A percentile compares a stretch with the other conserved stretches of the same genome.
These are phyloP conservation scores for Meriones unguiculatus DNA, from an alignment of 2,113 vertebrate genomes.

Conservation along the genomic window DNA sequence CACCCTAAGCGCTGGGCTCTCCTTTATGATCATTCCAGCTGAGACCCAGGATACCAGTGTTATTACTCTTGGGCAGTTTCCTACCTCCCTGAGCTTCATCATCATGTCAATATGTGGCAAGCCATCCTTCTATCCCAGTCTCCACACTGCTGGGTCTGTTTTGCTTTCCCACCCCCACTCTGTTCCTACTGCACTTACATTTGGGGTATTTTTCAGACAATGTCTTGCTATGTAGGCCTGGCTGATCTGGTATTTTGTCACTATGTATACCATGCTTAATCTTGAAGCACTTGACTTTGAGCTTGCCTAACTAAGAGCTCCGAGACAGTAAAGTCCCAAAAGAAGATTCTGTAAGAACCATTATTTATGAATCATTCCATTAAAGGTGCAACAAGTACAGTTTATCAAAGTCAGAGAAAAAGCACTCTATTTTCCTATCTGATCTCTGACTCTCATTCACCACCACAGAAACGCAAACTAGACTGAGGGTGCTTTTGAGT, in stretches of 20 bases:
- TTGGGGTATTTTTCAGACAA: neutral
- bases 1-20: neutral
- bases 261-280: neutral
- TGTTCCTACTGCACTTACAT: neutral
- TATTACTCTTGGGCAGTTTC: neutral
- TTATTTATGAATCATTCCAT: neutral
- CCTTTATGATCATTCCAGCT: neutral
- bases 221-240: neutral
- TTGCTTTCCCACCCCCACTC: neutral
- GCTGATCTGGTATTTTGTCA: neutral
- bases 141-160: neutral
- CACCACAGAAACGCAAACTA: conserved; percentile 1
- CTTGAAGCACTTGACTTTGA: neutral
- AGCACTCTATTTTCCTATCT: neutral
- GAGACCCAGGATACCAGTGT: neutral
- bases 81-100: neutral
- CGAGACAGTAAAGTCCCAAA: neutral
- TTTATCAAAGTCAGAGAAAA: conserved; percentile 37
- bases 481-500: neutral
- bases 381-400: neutral
- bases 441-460: conserved; percentile 31
- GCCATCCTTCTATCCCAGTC: neutral
- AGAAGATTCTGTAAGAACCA: neutral
- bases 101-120: neutral
- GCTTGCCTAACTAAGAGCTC: neutral